phyloP scores from a whole-genome alignment of 2,888 invertebrate genomes.

The Archips crataeganus region DNA sequence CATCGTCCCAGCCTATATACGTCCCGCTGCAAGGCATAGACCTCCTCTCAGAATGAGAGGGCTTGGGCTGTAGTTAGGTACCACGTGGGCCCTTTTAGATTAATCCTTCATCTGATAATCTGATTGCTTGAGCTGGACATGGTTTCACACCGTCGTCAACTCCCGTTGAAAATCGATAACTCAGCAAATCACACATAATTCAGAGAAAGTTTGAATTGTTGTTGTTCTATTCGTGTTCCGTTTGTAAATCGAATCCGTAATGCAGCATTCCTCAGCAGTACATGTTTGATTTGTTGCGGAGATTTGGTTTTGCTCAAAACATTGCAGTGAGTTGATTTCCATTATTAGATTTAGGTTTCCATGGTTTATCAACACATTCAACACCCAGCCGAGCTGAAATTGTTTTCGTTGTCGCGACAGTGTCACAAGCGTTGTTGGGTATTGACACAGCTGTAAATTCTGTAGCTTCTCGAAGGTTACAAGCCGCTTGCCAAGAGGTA shows the following conservation, averaged over 20 bases:
- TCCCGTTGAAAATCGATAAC: conserved; percentile 15
- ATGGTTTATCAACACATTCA: conserved; percentile 13
- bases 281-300: conserved; percentile 9
- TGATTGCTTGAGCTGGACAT: background rate
- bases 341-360: conserved; percentile 2
- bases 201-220: conserved; percentile 16
- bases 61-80: too few relatives aligned
- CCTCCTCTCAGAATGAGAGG: too few relatives aligned
- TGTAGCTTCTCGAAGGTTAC: conserved; percentile 1
- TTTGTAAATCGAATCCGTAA: conserved; percentile 24
- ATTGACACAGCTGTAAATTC: conserved; percentile 10
- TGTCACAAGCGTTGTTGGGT: background rate
- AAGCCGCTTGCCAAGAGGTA: background rate
- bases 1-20: too few relatives aligned
- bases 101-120: background rate
- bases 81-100: too few relatives aligned
- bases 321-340: background rate
- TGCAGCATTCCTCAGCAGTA: background rate
- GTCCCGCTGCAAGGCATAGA: too few relatives aligned
- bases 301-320: conserved; percentile 11
- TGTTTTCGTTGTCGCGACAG: background rate
- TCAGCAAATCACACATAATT: conserved; percentile 20
- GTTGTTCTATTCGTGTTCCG: conserved; percentile 10
- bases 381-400: background rate
- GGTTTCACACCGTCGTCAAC: background rate